These are phyloP conservation scores for Typhlomys cinereus DNA, from an alignment of 2,113 vertebrate genomes.

Conservation along the genomic window DNA sequence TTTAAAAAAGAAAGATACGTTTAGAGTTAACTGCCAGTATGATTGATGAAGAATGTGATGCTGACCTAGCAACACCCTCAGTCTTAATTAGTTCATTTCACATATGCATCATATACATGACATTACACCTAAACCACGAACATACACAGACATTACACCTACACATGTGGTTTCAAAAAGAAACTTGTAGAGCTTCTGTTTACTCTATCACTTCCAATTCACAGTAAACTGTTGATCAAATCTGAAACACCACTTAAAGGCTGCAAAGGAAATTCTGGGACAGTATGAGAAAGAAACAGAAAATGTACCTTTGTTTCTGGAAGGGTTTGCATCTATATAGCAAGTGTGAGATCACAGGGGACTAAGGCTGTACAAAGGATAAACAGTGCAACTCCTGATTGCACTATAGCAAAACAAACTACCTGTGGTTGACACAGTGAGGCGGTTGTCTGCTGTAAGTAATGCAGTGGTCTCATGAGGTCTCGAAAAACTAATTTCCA, in stretches of 20 bases:
- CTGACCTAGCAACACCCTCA: neutral
- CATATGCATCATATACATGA: neutral
- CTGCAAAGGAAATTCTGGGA: neutral
- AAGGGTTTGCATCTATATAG: neutral
- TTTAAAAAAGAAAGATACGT: neutral
- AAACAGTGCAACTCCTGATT: neutral
- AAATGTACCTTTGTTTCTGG: neutral
- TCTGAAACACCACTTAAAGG: conserved; percentile 2
- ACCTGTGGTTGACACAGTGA: neutral
- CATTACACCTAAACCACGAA: neutral
- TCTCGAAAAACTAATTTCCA: neutral
- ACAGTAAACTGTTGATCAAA: neutral
- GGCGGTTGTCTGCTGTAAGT: neutral
- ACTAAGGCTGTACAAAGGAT: neutral
- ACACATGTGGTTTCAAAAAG: neutral
- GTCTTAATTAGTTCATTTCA: neutral
- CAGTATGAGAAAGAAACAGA: neutral
- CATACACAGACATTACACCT: neutral
- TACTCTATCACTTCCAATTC: neutral
- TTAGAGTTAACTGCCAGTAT: neutral
- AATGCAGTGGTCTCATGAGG: neutral
- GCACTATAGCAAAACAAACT: neutral
- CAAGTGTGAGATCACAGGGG: neutral
- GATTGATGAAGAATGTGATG: neutral
- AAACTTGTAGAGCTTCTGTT: neutral